phyloP scores from a whole-genome alignment of 1,140 invertebrate genomes.

The Hestina assimilis region DNA sequence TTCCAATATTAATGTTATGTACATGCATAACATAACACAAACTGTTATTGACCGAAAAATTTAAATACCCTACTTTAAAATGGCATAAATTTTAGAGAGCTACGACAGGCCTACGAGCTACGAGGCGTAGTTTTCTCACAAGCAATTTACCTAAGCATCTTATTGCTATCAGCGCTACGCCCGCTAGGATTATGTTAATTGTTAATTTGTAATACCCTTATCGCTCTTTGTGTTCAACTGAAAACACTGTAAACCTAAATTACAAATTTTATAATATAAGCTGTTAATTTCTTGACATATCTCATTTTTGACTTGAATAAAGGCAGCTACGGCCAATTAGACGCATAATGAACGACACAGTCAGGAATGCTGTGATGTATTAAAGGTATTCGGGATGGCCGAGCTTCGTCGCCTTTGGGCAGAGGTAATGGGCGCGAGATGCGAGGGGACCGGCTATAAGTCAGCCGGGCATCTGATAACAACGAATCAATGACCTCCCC shows the following conservation, averaged over 20 bases:
- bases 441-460: constrained; percentile 67
- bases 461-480: constrained; percentile 65
- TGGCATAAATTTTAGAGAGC: neutral
- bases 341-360: constrained; percentile 47
- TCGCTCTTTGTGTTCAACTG: constrained; percentile 53
- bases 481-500: constrained; percentile 71
- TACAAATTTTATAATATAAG: constrained; percentile 10
- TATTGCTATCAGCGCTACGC: constrained; percentile 69
- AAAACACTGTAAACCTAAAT: constrained; percentile 29
- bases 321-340: constrained; percentile 57
- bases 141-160: constrained; percentile 71
- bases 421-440: constrained; percentile 57
- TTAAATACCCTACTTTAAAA: too few species aligned
- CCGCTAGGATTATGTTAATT: constrained; percentile 72
- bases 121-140: constrained; percentile 47
- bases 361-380: constrained; percentile 62
- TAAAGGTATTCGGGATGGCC: constrained; percentile 43
- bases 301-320: too few species aligned
- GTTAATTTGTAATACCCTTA: constrained; percentile 67
- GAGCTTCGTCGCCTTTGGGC: constrained; percentile 29
- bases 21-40: too few species aligned
- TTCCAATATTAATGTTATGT: too few species aligned
- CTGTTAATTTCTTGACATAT: too few species aligned
- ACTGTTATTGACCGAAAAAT: too few species aligned
- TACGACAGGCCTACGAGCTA: constrained; percentile 39